A percentile compares a stretch with the other conserved stretches of the same genome.
phyloP scores from a whole-genome alignment of 2,113 vertebrate genomes.

The Protobothrops mucrosquamatus region DNA sequence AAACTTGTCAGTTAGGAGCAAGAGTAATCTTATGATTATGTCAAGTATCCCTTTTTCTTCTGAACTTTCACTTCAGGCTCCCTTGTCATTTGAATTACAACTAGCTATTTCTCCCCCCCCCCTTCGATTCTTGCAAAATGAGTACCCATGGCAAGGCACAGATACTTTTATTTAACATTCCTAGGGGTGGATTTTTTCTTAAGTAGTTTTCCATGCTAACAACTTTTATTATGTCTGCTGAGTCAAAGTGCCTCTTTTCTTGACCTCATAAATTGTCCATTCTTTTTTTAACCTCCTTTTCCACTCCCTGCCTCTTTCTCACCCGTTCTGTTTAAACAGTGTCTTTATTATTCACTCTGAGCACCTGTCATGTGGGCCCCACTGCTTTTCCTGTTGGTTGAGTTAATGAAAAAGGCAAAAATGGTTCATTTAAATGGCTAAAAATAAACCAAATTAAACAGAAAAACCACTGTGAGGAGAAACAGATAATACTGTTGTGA shows the following conservation, averaged over 20 bases:
- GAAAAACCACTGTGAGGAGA: constrained; percentile 23
- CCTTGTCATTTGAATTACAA: constrained; percentile 39
- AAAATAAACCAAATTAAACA: constrained; percentile 21
- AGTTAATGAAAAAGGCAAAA: constrained; percentile 52
- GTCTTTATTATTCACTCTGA: constrained; percentile 54
- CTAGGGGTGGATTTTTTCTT: neutral
- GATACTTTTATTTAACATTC: neutral
- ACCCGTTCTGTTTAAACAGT: constrained; percentile 55
- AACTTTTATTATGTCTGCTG: constrained; percentile 41
- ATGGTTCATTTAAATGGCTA: constrained; percentile 40
- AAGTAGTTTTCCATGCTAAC: constrained; percentile 39
- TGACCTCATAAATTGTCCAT: constrained; percentile 47
- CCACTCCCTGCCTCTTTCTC: constrained; percentile 40
- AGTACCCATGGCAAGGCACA: neutral
- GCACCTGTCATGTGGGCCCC: constrained; percentile 56
- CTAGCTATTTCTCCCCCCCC: neutral
- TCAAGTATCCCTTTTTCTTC: constrained; percentile 33
- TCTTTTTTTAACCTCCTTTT: constrained; percentile 55
- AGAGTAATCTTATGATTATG: constrained; percentile 18
- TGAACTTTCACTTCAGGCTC: constrained; percentile 39
- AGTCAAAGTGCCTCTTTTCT: constrained; percentile 47
- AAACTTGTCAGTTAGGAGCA: neutral
- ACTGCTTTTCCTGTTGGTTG: constrained; percentile 47
- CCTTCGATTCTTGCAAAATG: constrained; percentile 12
- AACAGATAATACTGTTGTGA: constrained; percentile 48